A percentile compares a stretch with the other conserved stretches of the same genome.
Conservation (phyloP, 2,888 invertebrate species). For the Diploptera punctata region DNA sequence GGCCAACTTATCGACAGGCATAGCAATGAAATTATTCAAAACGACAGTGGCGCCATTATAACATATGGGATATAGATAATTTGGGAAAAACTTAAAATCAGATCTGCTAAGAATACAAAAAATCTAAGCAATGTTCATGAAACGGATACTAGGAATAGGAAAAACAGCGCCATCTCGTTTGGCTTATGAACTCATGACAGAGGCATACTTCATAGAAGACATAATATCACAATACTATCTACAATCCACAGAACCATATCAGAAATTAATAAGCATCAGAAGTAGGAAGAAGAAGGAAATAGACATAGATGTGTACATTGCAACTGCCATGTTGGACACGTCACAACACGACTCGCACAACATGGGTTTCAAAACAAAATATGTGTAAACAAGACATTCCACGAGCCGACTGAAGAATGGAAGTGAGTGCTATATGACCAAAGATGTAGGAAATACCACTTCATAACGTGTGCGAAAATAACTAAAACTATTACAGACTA, state of each 20-base stretch:
- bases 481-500: too few relatives aligned
- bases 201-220: background rate
- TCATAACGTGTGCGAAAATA: too few relatives aligned
- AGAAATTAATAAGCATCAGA: background rate
- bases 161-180: background rate
- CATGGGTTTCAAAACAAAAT: constrained; percentile 1
- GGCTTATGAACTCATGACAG: background rate
- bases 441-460: too few relatives aligned
- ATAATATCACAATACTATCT: background rate
- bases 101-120: background rate
- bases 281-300: background rate
- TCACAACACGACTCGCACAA: background rate
- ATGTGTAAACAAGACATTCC: background rate
- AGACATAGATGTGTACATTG: background rate
- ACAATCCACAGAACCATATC: background rate
- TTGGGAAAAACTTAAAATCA: background rate
- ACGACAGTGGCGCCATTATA: background rate
- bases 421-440: too few relatives aligned
- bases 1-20: background rate
- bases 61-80: background rate
- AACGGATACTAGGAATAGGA: background rate
- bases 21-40: background rate
- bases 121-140: background rate
- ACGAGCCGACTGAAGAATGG: too few relatives aligned
- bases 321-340: background rate